Conservation (phyloP, 2,113 vertebrate species). For the Tenebrosternarchus preto region DNA sequence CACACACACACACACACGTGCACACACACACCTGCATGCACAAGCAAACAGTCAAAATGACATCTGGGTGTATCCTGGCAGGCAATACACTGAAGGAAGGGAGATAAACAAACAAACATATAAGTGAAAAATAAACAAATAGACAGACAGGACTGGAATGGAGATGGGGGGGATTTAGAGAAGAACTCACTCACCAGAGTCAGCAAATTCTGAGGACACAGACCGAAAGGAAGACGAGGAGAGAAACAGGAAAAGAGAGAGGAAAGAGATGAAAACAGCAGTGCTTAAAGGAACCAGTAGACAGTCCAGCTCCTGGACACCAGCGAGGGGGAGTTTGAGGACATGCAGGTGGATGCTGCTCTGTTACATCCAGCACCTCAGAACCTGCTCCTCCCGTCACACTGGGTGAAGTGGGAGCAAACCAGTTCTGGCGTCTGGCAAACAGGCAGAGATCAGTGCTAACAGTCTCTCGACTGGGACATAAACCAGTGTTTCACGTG, state of each 20-base stretch:
- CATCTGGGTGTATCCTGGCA: neutral
- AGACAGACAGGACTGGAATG: constrained; percentile 21
- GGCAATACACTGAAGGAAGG: neutral
- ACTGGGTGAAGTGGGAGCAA: no score
- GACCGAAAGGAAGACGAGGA: constrained; percentile 55
- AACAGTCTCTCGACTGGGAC: no score
- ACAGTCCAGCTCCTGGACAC: neutral
- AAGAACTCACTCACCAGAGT: constrained; percentile 82
- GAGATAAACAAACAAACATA: neutral
- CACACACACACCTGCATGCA: neutral
- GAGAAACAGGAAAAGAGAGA: constrained; percentile 60
- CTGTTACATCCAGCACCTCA: no score
- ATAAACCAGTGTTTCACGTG: no score
- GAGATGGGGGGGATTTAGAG: constrained; percentile 60
- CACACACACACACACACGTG: no score
- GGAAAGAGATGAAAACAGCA: constrained; percentile 65
- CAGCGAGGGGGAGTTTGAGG: neutral
- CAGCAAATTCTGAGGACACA: constrained; percentile 81
- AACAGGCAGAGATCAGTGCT: no score
- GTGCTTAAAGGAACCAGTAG: constrained; percentile 45
- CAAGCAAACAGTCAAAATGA: neutral
- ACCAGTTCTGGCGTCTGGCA: neutral
- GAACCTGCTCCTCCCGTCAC: no score
- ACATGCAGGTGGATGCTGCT: no score
- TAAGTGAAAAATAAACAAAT: neutral